Base-by-base conservation (phyloP, 1,140 invertebrate genomes). In the Drosophila aff. region DNA sequence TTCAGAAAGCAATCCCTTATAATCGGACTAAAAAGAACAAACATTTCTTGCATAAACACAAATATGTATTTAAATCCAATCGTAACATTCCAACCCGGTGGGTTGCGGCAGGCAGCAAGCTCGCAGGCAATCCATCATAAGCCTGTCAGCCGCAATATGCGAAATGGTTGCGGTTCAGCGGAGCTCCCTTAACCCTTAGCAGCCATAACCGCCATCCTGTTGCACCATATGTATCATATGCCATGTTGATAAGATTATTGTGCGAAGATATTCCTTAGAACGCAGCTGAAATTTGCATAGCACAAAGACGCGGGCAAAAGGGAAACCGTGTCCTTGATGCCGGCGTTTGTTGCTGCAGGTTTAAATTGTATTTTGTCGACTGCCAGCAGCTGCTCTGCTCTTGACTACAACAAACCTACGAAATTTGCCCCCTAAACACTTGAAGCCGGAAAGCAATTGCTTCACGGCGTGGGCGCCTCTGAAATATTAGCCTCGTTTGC, bases 401-500 rank as follows among this genome's bases (percentile, higher is more conserved):
- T 21, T 2, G 43, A 4, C 21, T 23, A 46, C 21, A 23, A 52
- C 49, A 63, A 63, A 63, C 66, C 65, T 63, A 59, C 75, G 28
- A 79, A 78, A 71, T 64, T 52, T 43, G 41, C 58, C 81, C 65
- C 68, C 81, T 68, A 87, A 87, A 87, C 78, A 86, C 73, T 60
- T 63, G 36, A 46, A 89, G 69, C 68, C 77, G 84, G 73, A 87
- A 84, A 78, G 84, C 84, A 87, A 87, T 87, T 84, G 81, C 84
- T 84, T 84, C 77, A 75, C 68, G 74, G 73, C 80, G 76, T 83
- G 82, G 76, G 80, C 79, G 68, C 65, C 77, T 65, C 77, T 87
- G 84, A 87, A 89, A 89, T 87, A 87, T 89, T 87, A 84, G 84
- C 84, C 77, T 87, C 73, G 73, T 89, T 89, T 89, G 72, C 63